Evolutionary conservation across 2,797 vertebrate genomes (phyloP), one percentile per base, ranked within the genome.

Genomic region (Falco novaeseelandiae): DNA sequence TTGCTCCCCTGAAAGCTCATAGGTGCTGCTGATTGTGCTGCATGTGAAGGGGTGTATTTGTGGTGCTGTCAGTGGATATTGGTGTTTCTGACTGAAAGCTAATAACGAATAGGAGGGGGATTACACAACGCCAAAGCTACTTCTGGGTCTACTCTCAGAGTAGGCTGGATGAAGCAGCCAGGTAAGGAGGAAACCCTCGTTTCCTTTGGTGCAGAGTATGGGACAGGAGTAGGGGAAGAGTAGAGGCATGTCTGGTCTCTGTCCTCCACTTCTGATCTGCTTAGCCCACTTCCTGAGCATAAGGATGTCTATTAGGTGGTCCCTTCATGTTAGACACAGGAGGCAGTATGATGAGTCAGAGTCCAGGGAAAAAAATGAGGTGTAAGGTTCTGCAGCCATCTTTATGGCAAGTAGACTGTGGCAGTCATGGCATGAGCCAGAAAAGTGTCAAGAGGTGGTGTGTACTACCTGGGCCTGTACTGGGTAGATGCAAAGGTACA

Each of bases 101-200:
- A 8, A 0, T 34, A 57, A 44, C 0, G 1, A 87, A 51, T 20
- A 42, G 44, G 5, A 54, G 6, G 5, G 25, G 48, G 26, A 69
- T 29, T 42, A 65, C 30, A 52, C 12, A 84, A 10, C 74, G 18
- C 8, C 30, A 66, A 83, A 86, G 22, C 4, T 34, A 20, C 4
- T 11, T 38, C 38, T 79, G 38, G 20, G 14, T 32, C 30, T 77
- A 1, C 46, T 71, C 12, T 57, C 61, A 72, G 54, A 67, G 36
- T 14, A 73, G 65, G 14, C 6, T 67, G 48, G 22, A 48, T 21
- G n/a, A 72, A 77, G 12, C 32, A 91, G 40, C 2, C 46, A 54
- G 51, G n/a, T 65, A n/a, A 58, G 44, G 61, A 91, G 29, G 34
- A 76, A 86, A 34, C 8, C 44, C 15, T 52, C 1, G 0, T 70